Evolutionary conservation across 2,888 invertebrate genomes (phyloP), one percentile per base, ranked within the genome.

Genomic region (Hartigia nigra): DNA sequence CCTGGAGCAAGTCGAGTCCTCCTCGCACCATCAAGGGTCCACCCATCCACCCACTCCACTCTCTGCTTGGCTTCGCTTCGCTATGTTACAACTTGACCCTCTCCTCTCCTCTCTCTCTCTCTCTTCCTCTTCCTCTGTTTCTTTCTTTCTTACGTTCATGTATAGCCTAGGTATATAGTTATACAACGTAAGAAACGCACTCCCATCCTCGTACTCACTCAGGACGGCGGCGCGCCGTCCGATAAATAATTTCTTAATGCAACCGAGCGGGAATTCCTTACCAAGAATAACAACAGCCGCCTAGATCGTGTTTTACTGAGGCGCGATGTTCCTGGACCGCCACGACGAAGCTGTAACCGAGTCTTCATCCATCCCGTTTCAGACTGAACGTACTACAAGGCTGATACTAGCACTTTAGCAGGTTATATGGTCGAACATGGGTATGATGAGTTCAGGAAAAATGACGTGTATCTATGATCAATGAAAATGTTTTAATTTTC

Each of bases 171-270:
- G 55, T 55, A 55, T 55, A 55, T 55, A 55, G 55, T 23, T 55
- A 55, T 55, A 55, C 23, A 9, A 23, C 55, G 9, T 23, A 9
- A 55, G 55, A 14, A 55, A 72, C 72, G 32, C 72, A 72, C 72
- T 72, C 72, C 72, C 32, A 32, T 31, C 32, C 72, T 31, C 72
- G 72, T 34, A 34, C 72, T 34, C 72, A 72, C 72, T 34, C 32
- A 72, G 72, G 55, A 55, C 55, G 23, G 55, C 55, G 55, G 55
- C 55, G 72, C 72, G 72, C 31, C 34, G 32, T 31, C 72, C 72
- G 72, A 72, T 72, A 72, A 72, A 72, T 72, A 72, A 72, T 72
- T 72, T 72, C 72, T 72, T 72, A 72, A 72, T 72, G 72, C 72
- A 72, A 72, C 72, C 72, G 72, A 72, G 72, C 72, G 31, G 72